Base-by-base conservation (phyloP, 2,888 invertebrate genomes). In the Drosophila phalerata region DNA sequence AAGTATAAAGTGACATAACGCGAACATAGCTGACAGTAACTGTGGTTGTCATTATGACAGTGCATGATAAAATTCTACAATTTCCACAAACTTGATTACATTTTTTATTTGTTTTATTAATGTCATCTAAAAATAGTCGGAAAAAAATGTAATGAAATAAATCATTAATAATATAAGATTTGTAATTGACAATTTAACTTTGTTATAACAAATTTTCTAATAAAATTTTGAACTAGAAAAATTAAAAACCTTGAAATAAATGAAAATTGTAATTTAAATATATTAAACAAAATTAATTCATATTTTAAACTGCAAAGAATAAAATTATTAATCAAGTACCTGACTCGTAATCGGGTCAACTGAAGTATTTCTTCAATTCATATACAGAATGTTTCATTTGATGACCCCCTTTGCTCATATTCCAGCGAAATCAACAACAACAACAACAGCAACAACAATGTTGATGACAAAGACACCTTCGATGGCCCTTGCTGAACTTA, bases 351-450 rank as follows among this genome's bases (percentile, higher is more conserved):
- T 57, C 56, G 52, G 58, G 65, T 22, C 65, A 65, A 25, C 32
- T 48, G 47, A 40, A 40, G 15, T 42, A 48, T 55, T 49, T 55
- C 49, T 38, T 45, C 48, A 55, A 43, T 49, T 30, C n/a, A 38
- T 30, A 49, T 15, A 45, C 32, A 52, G 63, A 52, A 64, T 64
- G 38, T 56, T 45, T 56, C 17, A 68, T 47, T 63, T 64, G 51
- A 40, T 68, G 68, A 68, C 68, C 63, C 51, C 45, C 56, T 68
- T 68, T 64, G 63, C 51, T 68, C 55, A 51, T 68, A 63, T 63
- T 62, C 62, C 53, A 52, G 22, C 8, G 47, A 60, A 60, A 17
- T n/a, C 15, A 13, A 45, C 37, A 53, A 45, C 30, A 37, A 48
- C 11, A 28, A 49, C 5, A 30, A 49, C 17, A 30, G 43, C 17